These are phyloP conservation scores for Stenodera caucasica DNA, from an alignment of 2,888 invertebrate genomes.

Conservation along the genomic window DNA sequence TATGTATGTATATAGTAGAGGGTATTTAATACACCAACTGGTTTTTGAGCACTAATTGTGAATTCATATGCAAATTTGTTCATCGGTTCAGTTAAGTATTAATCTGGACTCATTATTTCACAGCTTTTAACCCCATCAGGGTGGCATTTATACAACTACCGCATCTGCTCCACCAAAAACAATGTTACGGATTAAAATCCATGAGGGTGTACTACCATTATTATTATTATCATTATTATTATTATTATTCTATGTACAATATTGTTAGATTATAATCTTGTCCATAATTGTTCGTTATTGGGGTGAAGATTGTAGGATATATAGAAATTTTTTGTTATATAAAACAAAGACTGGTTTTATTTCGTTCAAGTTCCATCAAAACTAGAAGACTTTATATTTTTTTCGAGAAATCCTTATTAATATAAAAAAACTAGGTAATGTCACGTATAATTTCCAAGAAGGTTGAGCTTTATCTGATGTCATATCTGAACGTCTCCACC, in stretches of 20 bases:
- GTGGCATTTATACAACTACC: constrained; percentile 39
- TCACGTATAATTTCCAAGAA: constrained; percentile 21
- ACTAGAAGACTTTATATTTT: constrained; percentile 2
- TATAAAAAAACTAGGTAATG: neutral
- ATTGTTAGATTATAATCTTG: neutral
- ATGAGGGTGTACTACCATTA: constrained; percentile 34
- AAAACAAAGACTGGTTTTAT: neutral
- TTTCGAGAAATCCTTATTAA: neutral
- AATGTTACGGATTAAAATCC: constrained; percentile 43
- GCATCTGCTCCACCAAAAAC: constrained; percentile 47
- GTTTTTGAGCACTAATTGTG: constrained; percentile 53
- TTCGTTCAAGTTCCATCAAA: neutral
- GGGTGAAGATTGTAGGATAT: neutral
- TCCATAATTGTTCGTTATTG: neutral
- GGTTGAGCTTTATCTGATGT: constrained; percentile 22
- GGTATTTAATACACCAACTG: constrained; percentile 43
- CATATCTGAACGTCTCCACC: constrained; percentile 20
- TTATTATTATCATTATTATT: neutral
- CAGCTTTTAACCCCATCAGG: constrained; percentile 53
- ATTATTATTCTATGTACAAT: neutral
- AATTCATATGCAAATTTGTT: constrained; percentile 57
- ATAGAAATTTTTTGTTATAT: neutral
- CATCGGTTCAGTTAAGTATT: constrained; percentile 54
- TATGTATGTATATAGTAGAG: no score
- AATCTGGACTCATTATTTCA: constrained; percentile 56